phyloP scores from a whole-genome alignment of 2,888 invertebrate genomes.

The Nebria salina region DNA sequence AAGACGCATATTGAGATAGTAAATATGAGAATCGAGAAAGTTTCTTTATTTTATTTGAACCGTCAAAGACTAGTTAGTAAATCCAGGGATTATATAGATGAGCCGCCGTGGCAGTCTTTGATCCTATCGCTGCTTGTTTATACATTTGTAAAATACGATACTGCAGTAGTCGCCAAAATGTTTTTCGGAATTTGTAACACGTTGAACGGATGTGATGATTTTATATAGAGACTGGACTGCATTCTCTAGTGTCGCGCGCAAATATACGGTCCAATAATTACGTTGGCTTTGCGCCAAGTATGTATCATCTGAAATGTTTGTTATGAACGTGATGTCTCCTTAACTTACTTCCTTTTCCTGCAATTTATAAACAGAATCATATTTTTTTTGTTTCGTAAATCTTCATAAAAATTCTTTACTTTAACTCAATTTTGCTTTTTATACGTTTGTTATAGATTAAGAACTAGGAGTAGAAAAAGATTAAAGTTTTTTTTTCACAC shows the following conservation, averaged over 20 bases:
- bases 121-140: slow-evolving; percentile 32
- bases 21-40: not conserved
- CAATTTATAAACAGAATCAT: slow-evolving; percentile 26
- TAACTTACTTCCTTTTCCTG: slow-evolving; percentile 42
- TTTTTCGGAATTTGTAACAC: slow-evolving; percentile 4
- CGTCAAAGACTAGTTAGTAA: slow-evolving; percentile 25
- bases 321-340: slow-evolving; percentile 12
- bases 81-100: slow-evolving; percentile 28
- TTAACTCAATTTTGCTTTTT: not conserved
- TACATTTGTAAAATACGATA: slow-evolving; percentile 37
- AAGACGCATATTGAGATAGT: slow-evolving; percentile 1
- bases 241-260: slow-evolving; percentile 11
- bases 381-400: not conserved
- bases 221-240: not conserved
- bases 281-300: slow-evolving; percentile 35
- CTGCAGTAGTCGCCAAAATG: slow-evolving; percentile 30
- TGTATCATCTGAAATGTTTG: slow-evolving; percentile 32
- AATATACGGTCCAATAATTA: slow-evolving; percentile 36
- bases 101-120: slow-evolving; percentile 26
- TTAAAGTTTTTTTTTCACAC: no score
- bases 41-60: slow-evolving; percentile 22
- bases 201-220: not conserved
- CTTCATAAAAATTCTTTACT: no score
- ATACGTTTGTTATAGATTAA: not conserved
- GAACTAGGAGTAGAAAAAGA: no score